These are phyloP conservation scores for Diloba caeruleocephala DNA, from an alignment of 2,888 invertebrate genomes.

Conservation along the genomic window DNA sequence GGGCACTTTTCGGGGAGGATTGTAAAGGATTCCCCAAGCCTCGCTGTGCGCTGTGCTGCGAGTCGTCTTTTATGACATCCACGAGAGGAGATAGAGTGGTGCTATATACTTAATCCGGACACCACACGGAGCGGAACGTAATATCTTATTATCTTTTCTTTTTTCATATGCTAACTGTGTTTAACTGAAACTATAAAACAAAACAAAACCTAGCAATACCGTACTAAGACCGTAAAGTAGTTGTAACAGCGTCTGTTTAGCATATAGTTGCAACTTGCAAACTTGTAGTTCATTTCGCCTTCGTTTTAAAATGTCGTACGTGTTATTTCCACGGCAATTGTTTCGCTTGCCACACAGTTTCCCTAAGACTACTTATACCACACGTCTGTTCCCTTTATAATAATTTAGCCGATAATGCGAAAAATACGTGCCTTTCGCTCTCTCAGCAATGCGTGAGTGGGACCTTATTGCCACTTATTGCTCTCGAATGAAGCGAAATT, in stretches of 20 bases:
- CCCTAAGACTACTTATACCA: slow-evolving; percentile 71
- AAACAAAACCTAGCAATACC: neutral
- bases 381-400: slow-evolving; percentile 85
- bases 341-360: slow-evolving; percentile 66
- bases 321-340: slow-evolving; percentile 70
- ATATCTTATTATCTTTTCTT: too few relatives aligned
- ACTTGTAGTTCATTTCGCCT: slow-evolving; percentile 42
- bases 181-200: too few relatives aligned
- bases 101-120: too few relatives aligned
- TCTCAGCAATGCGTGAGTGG: slow-evolving; percentile 78
- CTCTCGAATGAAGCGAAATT: slow-evolving; percentile 80
- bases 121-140: too few relatives aligned
- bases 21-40: too few relatives aligned
- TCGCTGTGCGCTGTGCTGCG: too few relatives aligned
- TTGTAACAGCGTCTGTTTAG: slow-evolving; percentile 30
- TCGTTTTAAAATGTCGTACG: slow-evolving; percentile 62
- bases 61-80: too few relatives aligned
- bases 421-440: slow-evolving; percentile 84
- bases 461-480: slow-evolving; percentile 81
- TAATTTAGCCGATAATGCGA: slow-evolving; percentile 87
- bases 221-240: slow-evolving; percentile 25
- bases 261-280: slow-evolving; percentile 33
- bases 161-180: too few relatives aligned
- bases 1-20: too few relatives aligned
- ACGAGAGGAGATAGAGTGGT: too few relatives aligned